Evolutionary conservation across 2,113 vertebrate genomes (phyloP), one percentile per base, ranked within the genome.

Genomic region (Bucco capensis): DNA sequence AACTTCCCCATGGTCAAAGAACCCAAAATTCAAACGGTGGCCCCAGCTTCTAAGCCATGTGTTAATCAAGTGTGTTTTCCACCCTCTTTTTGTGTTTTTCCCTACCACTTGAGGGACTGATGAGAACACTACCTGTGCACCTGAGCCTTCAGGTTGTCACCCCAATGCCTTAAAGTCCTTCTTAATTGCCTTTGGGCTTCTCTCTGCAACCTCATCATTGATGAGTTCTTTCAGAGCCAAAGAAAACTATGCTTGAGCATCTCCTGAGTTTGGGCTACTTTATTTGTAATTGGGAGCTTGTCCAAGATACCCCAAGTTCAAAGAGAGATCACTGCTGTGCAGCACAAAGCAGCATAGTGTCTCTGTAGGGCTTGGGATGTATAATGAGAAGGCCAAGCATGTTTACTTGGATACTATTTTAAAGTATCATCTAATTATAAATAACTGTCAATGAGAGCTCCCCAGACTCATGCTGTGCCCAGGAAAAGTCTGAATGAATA

Each of bases 401-500:
- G 83, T 92, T 92, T 86, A 57, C 51, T 93, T 82, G 81, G 46
- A 75, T 89, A 31, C 81, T 84, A 78, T 96, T 95, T 96, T 91
- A 88, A 93, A 96, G 83, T 92, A 90, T 53, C 78, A 57, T 89
- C 84, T 89, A 91, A 94, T 96, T 96, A 96, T 93, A 96, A 95
- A 85, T 89, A 90, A 86, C 82, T 94, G 80, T 83, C 92, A 94
- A 6, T 95, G 80, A 80, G 58, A 81, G 74, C 42, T 96, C 81
- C 84, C 42, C 25, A 56, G 93, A 71, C 66, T 88, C 76, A 44
- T 82, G 51, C 91, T 92, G 67, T 94, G 87, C 88, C 64, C 83
- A 83, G 77, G 87, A 89, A 83, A 96, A 82, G 37, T 44, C 67
- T 94, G 87, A 88, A 90, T 94, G 91, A 95, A 91, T 93, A 75